These are phyloP conservation scores for Pollenia labialis DNA, from an alignment of 2,888 invertebrate genomes.

Conservation along the genomic window DNA sequence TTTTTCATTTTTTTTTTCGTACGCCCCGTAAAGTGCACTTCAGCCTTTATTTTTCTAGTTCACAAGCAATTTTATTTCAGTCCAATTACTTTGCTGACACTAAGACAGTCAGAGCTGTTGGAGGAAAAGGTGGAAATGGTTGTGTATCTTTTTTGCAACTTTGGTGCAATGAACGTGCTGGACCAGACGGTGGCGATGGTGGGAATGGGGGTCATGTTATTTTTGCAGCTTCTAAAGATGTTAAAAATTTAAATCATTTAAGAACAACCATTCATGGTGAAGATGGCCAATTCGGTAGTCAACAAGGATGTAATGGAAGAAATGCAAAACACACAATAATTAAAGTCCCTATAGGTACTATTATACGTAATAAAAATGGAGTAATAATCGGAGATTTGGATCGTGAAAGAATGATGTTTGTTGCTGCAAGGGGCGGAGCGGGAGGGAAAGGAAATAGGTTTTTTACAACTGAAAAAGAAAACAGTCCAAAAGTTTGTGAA, in stretches of 20 bases:
- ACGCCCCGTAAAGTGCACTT: no score
- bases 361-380: conserved; percentile 86
- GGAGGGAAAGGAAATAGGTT: conserved; percentile 98
- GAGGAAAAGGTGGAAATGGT: conserved; percentile 97
- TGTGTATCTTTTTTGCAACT: conserved; percentile 93
- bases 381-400: conserved; percentile 88
- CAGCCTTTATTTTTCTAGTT: not conserved
- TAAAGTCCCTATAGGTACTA: conserved; percentile 93
- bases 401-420: conserved; percentile 90
- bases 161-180: conserved; percentile 94
- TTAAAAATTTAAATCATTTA: conserved; percentile 90
- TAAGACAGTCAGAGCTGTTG: conserved; percentile 87
- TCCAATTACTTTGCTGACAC: conserved; percentile 90
- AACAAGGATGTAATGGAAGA: conserved; percentile 92
- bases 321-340: conserved; percentile 89
- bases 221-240: conserved; percentile 88
- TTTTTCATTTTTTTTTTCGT: no score
- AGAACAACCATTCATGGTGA: conserved; percentile 86
- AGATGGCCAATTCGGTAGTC: conserved; percentile 89
- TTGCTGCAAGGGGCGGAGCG: conserved; percentile 97
- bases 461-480: conserved; percentile 91
- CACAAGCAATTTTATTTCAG: conserved; percentile 77
- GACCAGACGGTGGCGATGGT: conserved; percentile 96
- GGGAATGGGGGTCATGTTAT: conserved; percentile 98
- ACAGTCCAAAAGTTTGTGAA: conserved; percentile 94